These are phyloP conservation scores for Pholis gunnellus DNA, from an alignment of 2,113 vertebrate genomes.

Conservation along the genomic window DNA sequence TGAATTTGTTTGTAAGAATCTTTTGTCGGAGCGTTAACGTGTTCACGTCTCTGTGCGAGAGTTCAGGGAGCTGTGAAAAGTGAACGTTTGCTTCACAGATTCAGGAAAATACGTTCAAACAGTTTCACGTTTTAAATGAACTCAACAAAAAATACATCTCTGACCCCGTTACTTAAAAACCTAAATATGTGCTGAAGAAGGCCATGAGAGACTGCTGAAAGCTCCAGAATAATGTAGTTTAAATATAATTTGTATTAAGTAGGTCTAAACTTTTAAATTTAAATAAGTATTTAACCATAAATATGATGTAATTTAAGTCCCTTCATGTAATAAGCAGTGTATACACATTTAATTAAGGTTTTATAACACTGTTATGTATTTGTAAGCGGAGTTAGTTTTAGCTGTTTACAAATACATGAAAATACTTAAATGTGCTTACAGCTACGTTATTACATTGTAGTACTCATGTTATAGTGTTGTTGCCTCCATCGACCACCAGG, in stretches of 20 bases:
- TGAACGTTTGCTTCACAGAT: constrained; percentile 7
- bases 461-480: too few relatives aligned
- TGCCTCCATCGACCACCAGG: background rate
- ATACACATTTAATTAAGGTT: background rate
- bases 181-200: too few relatives aligned
- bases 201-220: background rate
- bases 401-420: background rate
- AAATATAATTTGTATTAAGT: background rate
- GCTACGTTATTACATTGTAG: background rate
- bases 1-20: background rate
- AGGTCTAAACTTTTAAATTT: background rate
- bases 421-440: background rate
- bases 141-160: background rate
- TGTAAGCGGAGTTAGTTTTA: background rate
- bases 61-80: constrained; percentile 53
- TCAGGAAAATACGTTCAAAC: background rate
- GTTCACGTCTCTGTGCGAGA: background rate
- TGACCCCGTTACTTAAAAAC: too few relatives aligned
- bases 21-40: too few relatives aligned
- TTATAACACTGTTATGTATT: background rate
- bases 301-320: background rate
- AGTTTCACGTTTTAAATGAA: background rate
- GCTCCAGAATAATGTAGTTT: background rate
- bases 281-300: background rate
- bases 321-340: background rate